phyloP scores from a whole-genome alignment of 64 coral and sea anemone species.

The Acropora tenuis region DNA sequence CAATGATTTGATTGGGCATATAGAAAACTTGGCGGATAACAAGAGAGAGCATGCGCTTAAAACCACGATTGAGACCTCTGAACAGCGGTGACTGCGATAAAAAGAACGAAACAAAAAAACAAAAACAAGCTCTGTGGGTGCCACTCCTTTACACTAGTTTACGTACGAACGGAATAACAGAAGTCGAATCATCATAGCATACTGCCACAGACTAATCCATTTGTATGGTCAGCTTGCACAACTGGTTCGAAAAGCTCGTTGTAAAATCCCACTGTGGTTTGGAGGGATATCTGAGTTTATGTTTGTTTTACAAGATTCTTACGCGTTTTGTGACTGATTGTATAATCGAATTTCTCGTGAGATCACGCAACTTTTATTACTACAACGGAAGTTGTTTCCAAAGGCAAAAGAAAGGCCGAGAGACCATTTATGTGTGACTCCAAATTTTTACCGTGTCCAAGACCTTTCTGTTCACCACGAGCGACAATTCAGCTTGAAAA shows the following conservation, averaged over 20 bases:
- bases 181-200: no score
- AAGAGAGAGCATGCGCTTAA: constrained; percentile 85
- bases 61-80: constrained; percentile 67
- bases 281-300: no score
- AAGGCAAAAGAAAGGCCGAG: no score
- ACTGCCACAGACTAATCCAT: background rate
- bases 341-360: no score
- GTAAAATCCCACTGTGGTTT: no score
- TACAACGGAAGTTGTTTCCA: background rate
- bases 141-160: no score
- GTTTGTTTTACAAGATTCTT: no score
- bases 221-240: background rate
- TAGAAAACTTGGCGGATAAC: constrained; percentile 84
- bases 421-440: background rate
- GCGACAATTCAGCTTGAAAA: constrained; percentile 83
- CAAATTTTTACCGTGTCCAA: constrained; percentile 68
- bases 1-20: constrained; percentile 83
- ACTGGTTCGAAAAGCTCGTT: no score
- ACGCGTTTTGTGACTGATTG: no score
- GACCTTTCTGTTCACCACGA: constrained; percentile 81
- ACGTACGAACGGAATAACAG: background rate
- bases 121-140: background rate
- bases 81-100: constrained; percentile 72
- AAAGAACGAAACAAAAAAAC: background rate
- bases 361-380: no score